These are phyloP conservation scores for Hymenopus coronatus DNA, from an alignment of 2,888 invertebrate genomes.

Conservation along the genomic window DNA sequence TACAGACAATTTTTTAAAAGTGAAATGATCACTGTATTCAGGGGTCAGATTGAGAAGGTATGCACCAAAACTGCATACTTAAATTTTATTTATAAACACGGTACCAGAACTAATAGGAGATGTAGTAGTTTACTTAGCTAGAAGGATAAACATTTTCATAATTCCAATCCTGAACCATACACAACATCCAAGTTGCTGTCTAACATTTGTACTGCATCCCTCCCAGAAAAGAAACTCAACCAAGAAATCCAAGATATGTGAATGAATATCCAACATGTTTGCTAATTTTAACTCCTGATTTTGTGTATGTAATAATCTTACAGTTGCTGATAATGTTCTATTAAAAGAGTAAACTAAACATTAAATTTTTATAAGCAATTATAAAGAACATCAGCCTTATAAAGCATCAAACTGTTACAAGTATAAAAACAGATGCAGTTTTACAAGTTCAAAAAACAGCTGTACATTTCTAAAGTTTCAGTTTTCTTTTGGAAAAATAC, in stretches of 20 bases:
- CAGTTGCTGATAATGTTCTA: neutral
- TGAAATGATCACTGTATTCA: no score
- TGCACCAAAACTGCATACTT: neutral
- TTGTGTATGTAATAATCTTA: neutral
- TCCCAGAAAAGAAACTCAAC: no score
- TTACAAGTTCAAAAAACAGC: no score
- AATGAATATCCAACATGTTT: no score
- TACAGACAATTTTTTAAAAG: no score
- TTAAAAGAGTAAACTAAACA: neutral
- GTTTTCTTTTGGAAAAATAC: neutral
- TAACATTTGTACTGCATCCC: no score
- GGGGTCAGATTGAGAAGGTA: no score
- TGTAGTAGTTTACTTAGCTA: no score
- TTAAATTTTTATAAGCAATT: neutral
- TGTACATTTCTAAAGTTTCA: neutral
- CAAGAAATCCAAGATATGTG: no score
- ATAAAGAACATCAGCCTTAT: neutral
- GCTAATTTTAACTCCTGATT: neutral
- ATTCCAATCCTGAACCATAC: no score
- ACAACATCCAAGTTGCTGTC: no score
- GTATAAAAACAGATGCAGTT: neutral
- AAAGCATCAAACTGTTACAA: neutral
- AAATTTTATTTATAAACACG: neutral
- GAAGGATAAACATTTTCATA: no score
- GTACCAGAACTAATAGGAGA: neutral